Conservation (phyloP, 2,113 vertebrate genomes). For the Mohoua ochrocephala region DNA sequence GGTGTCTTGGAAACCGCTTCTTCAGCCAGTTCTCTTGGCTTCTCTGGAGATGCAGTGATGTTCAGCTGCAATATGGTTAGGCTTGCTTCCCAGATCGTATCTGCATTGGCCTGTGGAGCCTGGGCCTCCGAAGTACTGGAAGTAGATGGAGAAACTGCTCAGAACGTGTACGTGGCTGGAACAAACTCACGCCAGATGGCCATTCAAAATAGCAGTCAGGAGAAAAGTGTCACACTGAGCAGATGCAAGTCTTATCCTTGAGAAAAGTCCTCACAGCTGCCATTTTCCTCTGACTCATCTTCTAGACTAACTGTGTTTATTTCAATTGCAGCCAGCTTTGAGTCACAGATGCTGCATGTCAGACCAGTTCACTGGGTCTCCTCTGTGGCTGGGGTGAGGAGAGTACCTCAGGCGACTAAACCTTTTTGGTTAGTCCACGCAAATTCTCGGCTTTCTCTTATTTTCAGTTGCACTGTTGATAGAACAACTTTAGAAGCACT, state of each 20-base stretch:
- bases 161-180: not conserved
- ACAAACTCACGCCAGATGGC: slow-evolving; percentile 16
- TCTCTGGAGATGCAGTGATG: not conserved
- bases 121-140: not conserved
- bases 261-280: slow-evolving; percentile 25
- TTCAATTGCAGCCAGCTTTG: not conserved
- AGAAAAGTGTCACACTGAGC: slow-evolving; percentile 28
- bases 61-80: slow-evolving; percentile 54
- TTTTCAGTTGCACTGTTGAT: not conserved
- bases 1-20: slow-evolving; percentile 57
- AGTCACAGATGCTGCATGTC: not conserved
- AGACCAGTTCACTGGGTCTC: not conserved
- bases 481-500: not conserved
- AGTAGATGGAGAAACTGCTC: not conserved
- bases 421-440: not conserved
- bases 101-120: not conserved
- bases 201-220: slow-evolving; percentile 48
- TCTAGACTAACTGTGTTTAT: not conserved
- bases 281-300: slow-evolving; percentile 47
- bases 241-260: slow-evolving; percentile 12
- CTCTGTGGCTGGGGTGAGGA: not conserved
- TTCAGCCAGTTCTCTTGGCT: slow-evolving; percentile 44
- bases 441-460: not conserved
- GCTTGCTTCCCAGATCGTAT: slow-evolving; percentile 52
- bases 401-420: not conserved